Evolutionary conservation across 2,888 invertebrate species (phyloP), one percentile per base, ranked within the genome.

Genomic region (Tetropium fuscum): DNA sequence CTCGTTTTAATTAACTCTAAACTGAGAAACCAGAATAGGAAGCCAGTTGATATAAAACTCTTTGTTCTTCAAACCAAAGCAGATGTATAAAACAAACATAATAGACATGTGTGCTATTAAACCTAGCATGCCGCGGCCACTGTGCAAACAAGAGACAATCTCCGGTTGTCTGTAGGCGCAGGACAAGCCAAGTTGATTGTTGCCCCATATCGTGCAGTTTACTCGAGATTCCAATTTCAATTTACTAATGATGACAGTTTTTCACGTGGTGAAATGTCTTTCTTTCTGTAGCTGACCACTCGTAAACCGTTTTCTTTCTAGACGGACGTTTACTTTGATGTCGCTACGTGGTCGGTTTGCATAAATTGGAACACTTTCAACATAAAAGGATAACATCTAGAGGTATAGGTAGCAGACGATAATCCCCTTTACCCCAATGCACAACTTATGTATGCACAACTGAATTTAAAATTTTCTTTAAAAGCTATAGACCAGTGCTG

Each of bases 61-160:
- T 64, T 66, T 62, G 64, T 66, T 68, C 58, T 32, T 38, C 57
- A 60, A 68, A 68, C 64, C 64, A 64, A 67, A 59, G 66, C 70
- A 73, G 74, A 74, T 73, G 75, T 71, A 69, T 61, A 70, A 72
- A 67, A 68, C 71, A 74, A 75, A 75, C 74, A 71, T 54, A 63
- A 58, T 61, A 63, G 69, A 71, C 71, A 72, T 75, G 71, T 73
- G 73, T 67, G 69, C 69, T 72, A 73, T 74, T 72, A 74, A 73
- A 74, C 70, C 71, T 68, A 69, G 70, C 63, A 64, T 69, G 70
- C 66, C 63, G 66, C 66, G 73, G 66, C 73, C 71, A 72, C 76
- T 75, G 74, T 70, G 66, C 74, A 78, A 78, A 79, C 77, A 79
- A 73, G 71, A 77, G 75, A 76, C 79, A 78, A 79, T 79, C 78